Evolutionary conservation across 2,113 vertebrate genomes (phyloP), one percentile per base, ranked within the genome.

Genomic region (Myotis brandtii): DNA sequence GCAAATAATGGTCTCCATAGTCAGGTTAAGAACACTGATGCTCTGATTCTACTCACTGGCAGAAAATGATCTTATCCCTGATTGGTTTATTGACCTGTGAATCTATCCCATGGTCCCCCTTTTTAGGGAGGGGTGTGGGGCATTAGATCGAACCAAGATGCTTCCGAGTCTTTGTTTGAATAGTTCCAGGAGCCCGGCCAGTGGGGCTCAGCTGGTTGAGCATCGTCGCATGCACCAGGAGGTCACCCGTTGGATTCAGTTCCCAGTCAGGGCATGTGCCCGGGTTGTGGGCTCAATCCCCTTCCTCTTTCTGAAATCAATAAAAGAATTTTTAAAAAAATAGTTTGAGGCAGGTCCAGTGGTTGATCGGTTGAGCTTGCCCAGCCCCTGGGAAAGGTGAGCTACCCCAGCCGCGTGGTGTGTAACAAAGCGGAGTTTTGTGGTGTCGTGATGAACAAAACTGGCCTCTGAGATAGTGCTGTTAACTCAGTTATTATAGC

Each of bases 41-140:
- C 43, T 62, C 16, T 43, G 86, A 17, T 70, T 69, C 82, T 80
- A 43, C 4, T 79, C 34, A 62, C 0, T 76, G n/a, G 23, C 7
- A 82, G 62, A 85, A 89, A 89, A 17, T 73, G 64, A 46, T 79
- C 92, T 91, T 86, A 56, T 83, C 23, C 20, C n/a, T 77, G 52
- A 40, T 13, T 80, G 20, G 14, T 18, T 32, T 76, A 1, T 64
- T 48, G 9, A 75, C 82, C 23, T 91, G 5, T 46, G 79, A 46
- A 34, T 84, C 64, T 0, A 59, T 21, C 9, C 30, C 2, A 0
- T 5, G 0, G 20, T 0, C n/a, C 4, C 25, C 34, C 27, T 16
- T 73, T 48, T 82, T 27, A 40, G 59, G 56, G 79, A 56, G 72
- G 32, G 20, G 50, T 20, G 56, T 59, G 56, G 34, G 48, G 18